Base-by-base conservation (phyloP, 2,888 invertebrate species). In the Ophion ellenae region DNA sequence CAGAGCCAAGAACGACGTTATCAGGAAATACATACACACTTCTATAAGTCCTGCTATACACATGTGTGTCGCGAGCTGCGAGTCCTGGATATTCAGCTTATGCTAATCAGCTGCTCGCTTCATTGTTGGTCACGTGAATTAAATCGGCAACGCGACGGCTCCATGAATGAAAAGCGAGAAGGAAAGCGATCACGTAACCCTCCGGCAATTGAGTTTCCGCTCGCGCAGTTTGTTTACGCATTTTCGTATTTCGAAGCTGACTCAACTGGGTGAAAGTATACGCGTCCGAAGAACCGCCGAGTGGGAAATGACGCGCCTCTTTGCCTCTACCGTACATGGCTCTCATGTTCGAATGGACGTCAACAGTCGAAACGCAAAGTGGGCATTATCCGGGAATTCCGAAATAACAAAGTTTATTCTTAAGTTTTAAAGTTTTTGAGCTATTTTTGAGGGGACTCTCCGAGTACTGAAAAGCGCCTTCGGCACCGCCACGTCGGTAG, bases 181-280 rank as follows among this genome's bases (percentile, higher is more conserved):
- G 28, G 57, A 53, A 59, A 75, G 45, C 47, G 47, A 63, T 80
- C 28, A 73, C 53, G 73, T 40, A 80, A 71, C 47, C 24, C 53
- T 32, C 36, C 61, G 36, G 66, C 36, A 64, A 45, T 28, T 45
- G 66, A 67, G 24, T 64, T 53, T 71, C 61, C 47, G 59, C 61
- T 36, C 47, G 71, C 40, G 11, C 53, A 64, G 59, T 64, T 79
- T 70, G 66, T 79, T 85, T 71, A 85, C 83, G 83, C 85, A 86
- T 87, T 86, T 87, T 86, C 81, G 81, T 24, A 77, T 83, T 84
- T 86, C 83, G 78, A 84, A 75, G 83, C 40, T 88, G 88, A 87
- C 85, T 86, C 87, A 87, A 86, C 81, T 73, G 85, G 75, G 85
- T 84, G 88, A 88, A 88, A 88, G 88, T 87, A 77, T 40, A 24